Evolutionary conservation across 2,888 invertebrate genomes (phyloP).

Genomic region (Meghimatium bilineatum): DNA sequence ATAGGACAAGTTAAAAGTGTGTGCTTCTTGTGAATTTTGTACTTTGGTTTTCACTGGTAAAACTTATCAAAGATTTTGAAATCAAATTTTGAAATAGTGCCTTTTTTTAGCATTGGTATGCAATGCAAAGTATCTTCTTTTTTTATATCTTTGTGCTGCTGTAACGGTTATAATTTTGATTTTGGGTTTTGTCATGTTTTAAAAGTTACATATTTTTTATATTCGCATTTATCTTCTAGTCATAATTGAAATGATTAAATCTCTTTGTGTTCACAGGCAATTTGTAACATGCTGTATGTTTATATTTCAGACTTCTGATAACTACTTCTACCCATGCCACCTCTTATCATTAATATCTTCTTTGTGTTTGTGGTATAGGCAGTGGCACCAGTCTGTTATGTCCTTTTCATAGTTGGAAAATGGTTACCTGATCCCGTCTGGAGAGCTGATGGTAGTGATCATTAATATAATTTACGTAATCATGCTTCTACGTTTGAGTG

Average conservation of each 20-base stretch:
- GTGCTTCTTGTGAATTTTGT: conserved; percentile 1
- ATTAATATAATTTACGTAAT: too few species aligned
- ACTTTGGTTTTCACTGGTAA: neutral
- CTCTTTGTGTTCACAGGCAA: conserved; percentile 28
- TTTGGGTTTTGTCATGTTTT: conserved; percentile 18
- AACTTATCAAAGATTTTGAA: conserved; percentile 18
- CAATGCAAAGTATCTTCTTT: conserved; percentile 20
- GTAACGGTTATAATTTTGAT: conserved; percentile 10
- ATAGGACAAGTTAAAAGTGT: neutral
- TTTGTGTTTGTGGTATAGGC: too few species aligned
- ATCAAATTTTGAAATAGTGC: conserved; percentile 33
- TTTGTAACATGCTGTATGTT: neutral
- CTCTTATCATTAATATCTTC: neutral
- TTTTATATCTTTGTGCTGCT: conserved; percentile 13
- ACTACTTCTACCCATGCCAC: neutral
- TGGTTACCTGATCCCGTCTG: too few species aligned
- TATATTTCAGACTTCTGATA: neutral
- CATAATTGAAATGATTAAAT: conserved; percentile 31
- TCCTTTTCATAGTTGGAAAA: too few species aligned
- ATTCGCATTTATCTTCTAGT: conserved; percentile 37
- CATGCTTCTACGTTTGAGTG: too few species aligned
- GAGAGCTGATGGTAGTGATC: too few species aligned
- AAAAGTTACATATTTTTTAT: conserved; percentile 33
- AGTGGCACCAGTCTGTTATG: too few species aligned
- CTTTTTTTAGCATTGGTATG: conserved; percentile 28